Evolutionary conservation across 2,113 vertebrate genomes (phyloP).

Genomic region (Phaethon lepturus): DNA sequence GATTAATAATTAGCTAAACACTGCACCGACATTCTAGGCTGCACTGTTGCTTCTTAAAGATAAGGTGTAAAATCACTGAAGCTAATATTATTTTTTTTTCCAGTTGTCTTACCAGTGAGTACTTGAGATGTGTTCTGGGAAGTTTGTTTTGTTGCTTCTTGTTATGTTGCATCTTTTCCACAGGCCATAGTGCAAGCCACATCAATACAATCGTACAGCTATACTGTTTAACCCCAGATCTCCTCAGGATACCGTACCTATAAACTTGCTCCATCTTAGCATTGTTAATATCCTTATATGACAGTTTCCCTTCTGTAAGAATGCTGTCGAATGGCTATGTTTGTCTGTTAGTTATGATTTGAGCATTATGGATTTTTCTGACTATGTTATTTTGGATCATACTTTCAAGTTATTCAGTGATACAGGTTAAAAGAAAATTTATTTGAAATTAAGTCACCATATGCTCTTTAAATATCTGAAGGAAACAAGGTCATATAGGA

Average conservation of each 20-base stretch:
- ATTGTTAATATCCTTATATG: not conserved
- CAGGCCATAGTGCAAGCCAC: not conserved
- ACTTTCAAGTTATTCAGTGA: not conserved
- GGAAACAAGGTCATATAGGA: not conserved
- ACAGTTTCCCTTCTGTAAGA: not conserved
- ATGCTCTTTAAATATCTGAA: not conserved
- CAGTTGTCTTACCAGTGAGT: not conserved
- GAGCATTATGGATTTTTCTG: not conserved
- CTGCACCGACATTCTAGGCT: not conserved
- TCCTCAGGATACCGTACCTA: not conserved
- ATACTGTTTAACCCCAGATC: not conserved
- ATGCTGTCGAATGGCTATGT: not conserved
- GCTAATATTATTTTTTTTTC: not conserved
- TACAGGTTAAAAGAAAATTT: not conserved
- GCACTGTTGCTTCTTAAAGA: not conserved
- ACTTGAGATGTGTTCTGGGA: not conserved
- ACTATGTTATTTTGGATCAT: not conserved
- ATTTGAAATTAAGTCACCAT: not conserved
- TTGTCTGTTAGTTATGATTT: not conserved
- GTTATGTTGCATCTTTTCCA: not conserved
- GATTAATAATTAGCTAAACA: not conserved
- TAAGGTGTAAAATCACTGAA: not conserved
- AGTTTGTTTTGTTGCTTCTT: not conserved
- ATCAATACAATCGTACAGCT: not conserved
- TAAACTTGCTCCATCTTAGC: not conserved